phyloP scores from a whole-genome alignment of 2,888 invertebrate species.

The Lasioglossum morio region DNA sequence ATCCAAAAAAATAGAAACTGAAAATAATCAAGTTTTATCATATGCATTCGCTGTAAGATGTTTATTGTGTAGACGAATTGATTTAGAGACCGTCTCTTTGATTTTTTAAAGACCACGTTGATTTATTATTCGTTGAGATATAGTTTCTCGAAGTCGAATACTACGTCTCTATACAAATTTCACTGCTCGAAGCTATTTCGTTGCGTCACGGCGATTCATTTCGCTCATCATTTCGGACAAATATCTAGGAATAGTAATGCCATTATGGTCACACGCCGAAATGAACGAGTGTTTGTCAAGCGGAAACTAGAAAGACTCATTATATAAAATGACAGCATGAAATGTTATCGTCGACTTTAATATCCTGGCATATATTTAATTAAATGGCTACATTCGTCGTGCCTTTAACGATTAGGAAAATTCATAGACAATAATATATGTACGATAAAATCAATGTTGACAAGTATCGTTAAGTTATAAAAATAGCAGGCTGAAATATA shows the following conservation, averaged over 20 bases:
- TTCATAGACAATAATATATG: background rate
- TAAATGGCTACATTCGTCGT: background rate
- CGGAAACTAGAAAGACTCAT: background rate
- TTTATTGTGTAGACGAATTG: background rate
- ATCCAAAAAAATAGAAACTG: background rate
- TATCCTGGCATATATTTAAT: background rate
- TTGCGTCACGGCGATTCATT: constrained; percentile 1
- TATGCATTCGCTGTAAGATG: background rate
- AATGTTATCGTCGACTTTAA: background rate
- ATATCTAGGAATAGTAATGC: background rate
- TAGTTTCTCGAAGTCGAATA: background rate
- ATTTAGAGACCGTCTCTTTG: background rate
- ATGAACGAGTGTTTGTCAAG: background rate
- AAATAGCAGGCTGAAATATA: background rate
- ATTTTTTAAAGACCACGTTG: background rate
- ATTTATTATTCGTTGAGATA: background rate
- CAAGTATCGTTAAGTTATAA: background rate
- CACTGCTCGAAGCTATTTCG: constrained; percentile 6
- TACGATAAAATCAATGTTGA: no score
- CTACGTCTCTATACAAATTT: background rate
- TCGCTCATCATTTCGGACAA: background rate
- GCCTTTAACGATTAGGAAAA: background rate
- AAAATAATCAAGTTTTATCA: background rate
- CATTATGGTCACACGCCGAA: background rate
- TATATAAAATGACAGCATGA: background rate